These are phyloP conservation scores for Tapirus indicus DNA, from an alignment of 2,797 vertebrate species.

Conservation along the genomic window DNA sequence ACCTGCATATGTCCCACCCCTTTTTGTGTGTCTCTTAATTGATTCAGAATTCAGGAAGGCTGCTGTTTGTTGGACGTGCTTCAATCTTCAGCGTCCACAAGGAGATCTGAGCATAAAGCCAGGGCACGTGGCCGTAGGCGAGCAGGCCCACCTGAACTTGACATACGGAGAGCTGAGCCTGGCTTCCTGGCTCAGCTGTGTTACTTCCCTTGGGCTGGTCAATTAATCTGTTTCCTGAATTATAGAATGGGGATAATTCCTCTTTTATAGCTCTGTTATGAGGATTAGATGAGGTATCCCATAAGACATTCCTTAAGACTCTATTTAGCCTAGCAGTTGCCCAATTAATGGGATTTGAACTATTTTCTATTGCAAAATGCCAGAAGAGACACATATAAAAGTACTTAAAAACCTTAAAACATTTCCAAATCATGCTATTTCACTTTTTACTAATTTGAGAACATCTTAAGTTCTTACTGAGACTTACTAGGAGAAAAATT, in stretches of 20 bases:
- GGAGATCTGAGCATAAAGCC: background rate
- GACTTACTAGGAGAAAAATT: background rate
- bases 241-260: background rate
- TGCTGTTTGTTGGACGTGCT: accelerated
- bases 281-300: background rate
- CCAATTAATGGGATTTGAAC: background rate
- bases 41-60: background rate
- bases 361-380: background rate
- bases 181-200: background rate
- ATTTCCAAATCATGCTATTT: background rate
- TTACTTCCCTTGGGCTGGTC: background rate
- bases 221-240: background rate
- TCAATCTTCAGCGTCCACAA: background rate
- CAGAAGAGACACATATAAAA: background rate
- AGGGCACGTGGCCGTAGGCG: accelerated
- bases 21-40: background rate
- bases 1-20: accelerated
- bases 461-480: background rate
- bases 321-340: background rate
- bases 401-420: background rate
- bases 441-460: background rate
- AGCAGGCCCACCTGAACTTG: background rate
- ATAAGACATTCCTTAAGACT: background rate
- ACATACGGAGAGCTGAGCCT: background rate
- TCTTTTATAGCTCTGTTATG: background rate